Evolutionary conservation across 2,888 invertebrate genomes (phyloP), one percentile per base, ranked within the genome.

Genomic region (Norana najaformis): DNA sequence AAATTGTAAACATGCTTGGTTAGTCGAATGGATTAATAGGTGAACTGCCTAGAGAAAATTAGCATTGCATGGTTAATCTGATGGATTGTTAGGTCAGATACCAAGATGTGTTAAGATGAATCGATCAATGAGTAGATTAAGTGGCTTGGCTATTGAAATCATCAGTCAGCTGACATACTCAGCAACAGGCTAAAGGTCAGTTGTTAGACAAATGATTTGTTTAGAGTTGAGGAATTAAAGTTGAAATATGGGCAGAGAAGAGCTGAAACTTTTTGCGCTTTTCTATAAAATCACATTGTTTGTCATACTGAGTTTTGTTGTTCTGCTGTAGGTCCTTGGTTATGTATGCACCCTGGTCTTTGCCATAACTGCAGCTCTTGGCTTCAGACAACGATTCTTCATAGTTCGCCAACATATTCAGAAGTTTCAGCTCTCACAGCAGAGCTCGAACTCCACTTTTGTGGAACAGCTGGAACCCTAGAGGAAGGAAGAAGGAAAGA

Each of bases 391-490:
- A 35, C 36, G 37, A n/a, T 85, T 85, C 37, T 85, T 35, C 85
- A 36, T 20, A 0, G 37, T 85, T 85, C 85, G 37, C 37, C 85
- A 85, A 85, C 85, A n/a, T 37, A 85, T 85, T 85, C 85, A 85
- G 36, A 85, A 85, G 85, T 85, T 85, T 23, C 85, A 37, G 85
- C 85, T 85, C 3, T 85, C 85, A 8, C 85, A 85, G 37, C 85
- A 85, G 85, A 85, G 85, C 37, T 85, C 85, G 5, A 85, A 85
- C 37, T 85, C 85, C 23, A 85, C 85, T 2, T 85, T 85, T 85
- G 85, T 85, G 85, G 85, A 85, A 35, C 85, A 85, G 35, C 85
- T 85, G 85, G 85, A 85, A 36, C 85, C 85, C 13, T 85, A 85
- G 85, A 85, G 36, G 35, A 23, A 85, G 37, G 35, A 8, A 36